Conservation (phyloP, 2,888 invertebrate genomes). For the Hipparchia semele region DNA sequence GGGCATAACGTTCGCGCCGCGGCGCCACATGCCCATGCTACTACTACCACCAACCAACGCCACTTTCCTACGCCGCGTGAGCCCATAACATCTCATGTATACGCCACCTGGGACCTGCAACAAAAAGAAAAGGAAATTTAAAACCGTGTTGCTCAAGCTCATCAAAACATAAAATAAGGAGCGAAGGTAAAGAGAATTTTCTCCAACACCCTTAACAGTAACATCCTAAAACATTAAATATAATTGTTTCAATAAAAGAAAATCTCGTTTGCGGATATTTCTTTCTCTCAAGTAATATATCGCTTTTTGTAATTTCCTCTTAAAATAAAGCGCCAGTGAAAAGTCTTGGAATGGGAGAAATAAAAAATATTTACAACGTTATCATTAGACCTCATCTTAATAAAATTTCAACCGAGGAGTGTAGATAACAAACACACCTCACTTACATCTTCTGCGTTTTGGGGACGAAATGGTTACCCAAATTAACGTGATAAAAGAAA, state of each 20-base stretch:
- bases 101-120: conserved; percentile 70
- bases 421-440: conserved; percentile 20
- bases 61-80: conserved; percentile 76
- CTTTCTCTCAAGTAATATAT: conserved; percentile 9
- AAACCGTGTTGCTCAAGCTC: background rate
- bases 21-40: conserved; percentile 80
- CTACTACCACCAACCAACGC: conserved; percentile 80
- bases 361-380: conserved; percentile 21
- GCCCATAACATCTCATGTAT: conserved; percentile 83
- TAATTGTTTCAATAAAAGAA: conserved; percentile 18
- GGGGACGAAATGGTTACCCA: conserved; percentile 9
- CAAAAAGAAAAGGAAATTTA: conserved; percentile 45
- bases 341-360: background rate
- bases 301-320: conserved; percentile 18
- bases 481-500: conserved; percentile 10
- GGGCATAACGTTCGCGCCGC: conserved; percentile 88
- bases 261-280: conserved; percentile 13
- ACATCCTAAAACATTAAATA: conserved; percentile 6
- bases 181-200: background rate
- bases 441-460: conserved; percentile 9
- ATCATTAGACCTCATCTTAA: conserved; percentile 20
- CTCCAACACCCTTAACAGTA: background rate
- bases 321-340: conserved; percentile 13
- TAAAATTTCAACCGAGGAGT: conserved; percentile 23
- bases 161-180: background rate